phyloP scores from a whole-genome alignment of 2,888 invertebrate species.

The Ceramica pisi region DNA sequence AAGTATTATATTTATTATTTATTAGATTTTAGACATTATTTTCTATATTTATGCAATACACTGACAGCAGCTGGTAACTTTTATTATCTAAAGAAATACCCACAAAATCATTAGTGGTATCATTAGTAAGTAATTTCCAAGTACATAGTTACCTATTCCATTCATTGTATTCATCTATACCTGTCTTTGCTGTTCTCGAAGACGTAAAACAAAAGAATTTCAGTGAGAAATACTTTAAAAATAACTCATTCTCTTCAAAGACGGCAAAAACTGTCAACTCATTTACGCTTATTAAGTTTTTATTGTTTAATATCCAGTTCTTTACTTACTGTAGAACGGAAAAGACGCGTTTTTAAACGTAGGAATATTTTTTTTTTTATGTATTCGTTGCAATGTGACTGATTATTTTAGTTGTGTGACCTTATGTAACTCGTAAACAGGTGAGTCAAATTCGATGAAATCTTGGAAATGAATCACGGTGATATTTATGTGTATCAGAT shows the following conservation, averaged over 20 bases:
- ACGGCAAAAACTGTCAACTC: slow-evolving; percentile 1
- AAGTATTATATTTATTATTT: no score
- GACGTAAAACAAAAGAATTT: not conserved
- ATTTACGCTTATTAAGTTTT: not conserved
- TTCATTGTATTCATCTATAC: no score
- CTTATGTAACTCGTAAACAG: slow-evolving; percentile 26
- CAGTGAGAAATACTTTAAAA: not conserved
- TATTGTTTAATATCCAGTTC: slow-evolving; percentile 25
- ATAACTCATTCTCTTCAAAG: not conserved
- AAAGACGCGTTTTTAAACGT: slow-evolving; percentile 19
- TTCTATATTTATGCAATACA: no score
- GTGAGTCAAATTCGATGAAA: slow-evolving; percentile 46
- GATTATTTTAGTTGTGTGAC: not conserved
- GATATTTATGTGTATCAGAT: slow-evolving; percentile 30
- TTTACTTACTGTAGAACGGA: not conserved
- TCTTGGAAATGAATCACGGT: slow-evolving; percentile 26
- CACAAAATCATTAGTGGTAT: no score
- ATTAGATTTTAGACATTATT: no score
- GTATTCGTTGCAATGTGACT: not conserved
- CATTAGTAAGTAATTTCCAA: no score
- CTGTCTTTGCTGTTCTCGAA: no score
- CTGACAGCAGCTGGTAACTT: no score
- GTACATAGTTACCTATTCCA: not conserved
- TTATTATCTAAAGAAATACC: not conserved
- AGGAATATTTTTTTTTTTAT: not conserved